phyloP scores from a whole-genome alignment of 2,888 invertebrate species.

The Pimpla rufipes region DNA sequence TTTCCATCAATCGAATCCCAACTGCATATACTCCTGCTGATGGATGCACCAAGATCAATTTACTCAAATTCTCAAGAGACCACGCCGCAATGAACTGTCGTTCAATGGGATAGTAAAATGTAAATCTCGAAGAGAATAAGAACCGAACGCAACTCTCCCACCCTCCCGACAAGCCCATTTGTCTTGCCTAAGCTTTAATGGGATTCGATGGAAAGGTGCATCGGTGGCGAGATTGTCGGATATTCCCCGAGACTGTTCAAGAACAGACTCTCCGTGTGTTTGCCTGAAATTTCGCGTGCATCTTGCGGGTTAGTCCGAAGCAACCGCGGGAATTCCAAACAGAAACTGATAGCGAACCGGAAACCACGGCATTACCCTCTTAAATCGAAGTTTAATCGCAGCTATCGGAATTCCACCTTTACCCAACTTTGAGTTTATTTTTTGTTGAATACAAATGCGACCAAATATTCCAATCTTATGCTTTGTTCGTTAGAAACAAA shows the following conservation, averaged over 20 bases:
- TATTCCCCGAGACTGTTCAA: background rate
- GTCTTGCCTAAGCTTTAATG: conserved; percentile 58
- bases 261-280: background rate
- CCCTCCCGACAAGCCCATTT: conserved; percentile 44
- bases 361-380: no score
- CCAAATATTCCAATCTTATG: no score
- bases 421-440: no score
- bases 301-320: background rate
- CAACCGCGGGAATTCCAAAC: background rate
- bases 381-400: no score
- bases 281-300: background rate
- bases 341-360: conserved; percentile 4
- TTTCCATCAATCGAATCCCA: conserved; percentile 17
- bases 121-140: conserved; percentile 25
- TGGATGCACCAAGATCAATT: conserved; percentile 8
- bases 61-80: conserved; percentile 6
- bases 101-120: conserved; percentile 10
- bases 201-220: conserved; percentile 37
- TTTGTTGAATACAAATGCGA: no score
- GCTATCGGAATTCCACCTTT: no score
- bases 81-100: background rate
- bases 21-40: background rate
- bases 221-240: conserved; percentile 11
- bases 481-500: no score
- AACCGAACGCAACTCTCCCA: conserved; percentile 30